Percentiles rank a stretch among this genome's conserved stretches.
Evolutionary conservation across 2,113 vertebrate genomes (phyloP).

Genomic region (Stegostoma tigrinum): DNA sequence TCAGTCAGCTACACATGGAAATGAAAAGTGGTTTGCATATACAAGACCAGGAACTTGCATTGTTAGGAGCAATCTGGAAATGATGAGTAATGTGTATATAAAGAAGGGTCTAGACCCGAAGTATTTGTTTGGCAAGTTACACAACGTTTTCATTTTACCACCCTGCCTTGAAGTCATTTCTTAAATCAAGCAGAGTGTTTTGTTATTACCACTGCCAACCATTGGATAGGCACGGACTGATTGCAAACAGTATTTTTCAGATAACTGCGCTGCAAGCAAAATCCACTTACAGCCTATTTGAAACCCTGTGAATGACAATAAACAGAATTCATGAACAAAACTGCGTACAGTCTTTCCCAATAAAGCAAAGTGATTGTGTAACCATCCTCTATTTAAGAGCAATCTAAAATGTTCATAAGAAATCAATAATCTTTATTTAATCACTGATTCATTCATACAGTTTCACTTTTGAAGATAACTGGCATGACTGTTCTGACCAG

Average conservation of each 20-base stretch:
- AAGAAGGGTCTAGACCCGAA: no score
- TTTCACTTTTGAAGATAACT: background rate
- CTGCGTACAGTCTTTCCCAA: background rate
- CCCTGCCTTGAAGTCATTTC: background rate
- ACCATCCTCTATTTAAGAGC: no score
- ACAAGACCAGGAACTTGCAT: background rate
- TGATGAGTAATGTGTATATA: background rate
- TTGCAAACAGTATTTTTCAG: background rate
- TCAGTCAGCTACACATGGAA: background rate
- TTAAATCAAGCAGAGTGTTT: background rate
- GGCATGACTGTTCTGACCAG: background rate
- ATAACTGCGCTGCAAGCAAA: background rate
- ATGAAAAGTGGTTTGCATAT: background rate
- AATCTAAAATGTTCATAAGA: background rate
- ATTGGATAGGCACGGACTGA: background rate
- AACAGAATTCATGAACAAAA: background rate
- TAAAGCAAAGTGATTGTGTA: background rate
- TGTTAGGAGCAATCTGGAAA: background rate
- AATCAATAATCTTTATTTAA: background rate
- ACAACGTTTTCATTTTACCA: background rate
- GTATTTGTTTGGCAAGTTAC: constrained; percentile 3
- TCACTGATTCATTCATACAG: background rate
- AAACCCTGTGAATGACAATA: background rate
- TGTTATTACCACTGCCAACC: background rate
- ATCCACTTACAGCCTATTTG: background rate